A percentile compares a stretch with the other conserved stretches of the same genome.
These are phyloP conservation scores for Austrofundulus limnaeus DNA, from an alignment of 2,113 vertebrate species.

Conservation along the genomic window DNA sequence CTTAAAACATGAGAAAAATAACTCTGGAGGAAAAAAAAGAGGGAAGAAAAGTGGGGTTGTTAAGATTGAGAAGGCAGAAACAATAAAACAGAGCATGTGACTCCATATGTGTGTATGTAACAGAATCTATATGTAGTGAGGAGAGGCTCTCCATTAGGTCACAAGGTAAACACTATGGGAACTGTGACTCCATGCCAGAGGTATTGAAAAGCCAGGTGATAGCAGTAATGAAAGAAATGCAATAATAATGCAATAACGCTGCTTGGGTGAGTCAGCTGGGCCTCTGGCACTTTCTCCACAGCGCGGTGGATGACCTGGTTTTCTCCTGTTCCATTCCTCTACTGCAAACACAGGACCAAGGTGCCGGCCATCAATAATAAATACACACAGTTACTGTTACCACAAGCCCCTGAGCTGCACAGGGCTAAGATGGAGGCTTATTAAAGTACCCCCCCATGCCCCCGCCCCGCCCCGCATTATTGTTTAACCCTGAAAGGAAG, in stretches of 20 bases:
- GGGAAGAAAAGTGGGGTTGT: neutral
- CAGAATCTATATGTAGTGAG: constrained; percentile 32
- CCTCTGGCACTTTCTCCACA: constrained; percentile 65
- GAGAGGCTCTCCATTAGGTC: constrained; percentile 50
- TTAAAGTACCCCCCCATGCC: constrained; percentile 66
- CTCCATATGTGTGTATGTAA: constrained; percentile 16
- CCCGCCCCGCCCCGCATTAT: no score
- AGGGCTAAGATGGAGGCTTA: constrained; percentile 63
- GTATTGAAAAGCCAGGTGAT: constrained; percentile 65
- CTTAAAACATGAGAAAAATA: constrained; percentile 58
- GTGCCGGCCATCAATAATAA: constrained; percentile 81
- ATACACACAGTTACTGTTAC: constrained; percentile 73
- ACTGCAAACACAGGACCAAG: constrained; percentile 71
- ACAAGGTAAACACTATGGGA: constrained; percentile 67
- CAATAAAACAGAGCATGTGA: constrained; percentile 5
- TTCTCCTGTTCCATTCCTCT: constrained; percentile 59
- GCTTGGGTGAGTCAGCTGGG: constrained; percentile 71
- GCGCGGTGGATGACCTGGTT: constrained; percentile 74
- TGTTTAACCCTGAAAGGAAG: constrained; percentile 71
- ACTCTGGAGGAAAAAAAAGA: constrained; percentile 26
- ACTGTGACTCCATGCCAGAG: constrained; percentile 56
- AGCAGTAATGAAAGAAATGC: constrained; percentile 79
- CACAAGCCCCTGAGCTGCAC: constrained; percentile 67
- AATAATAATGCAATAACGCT: constrained; percentile 76
- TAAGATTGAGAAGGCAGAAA: constrained; percentile 32